Percentiles rank a stretch among this genome's conserved stretches.
Evolutionary conservation across 2,888 invertebrate species (phyloP).

Genomic region (Scaptomyza caliginosa): DNA sequence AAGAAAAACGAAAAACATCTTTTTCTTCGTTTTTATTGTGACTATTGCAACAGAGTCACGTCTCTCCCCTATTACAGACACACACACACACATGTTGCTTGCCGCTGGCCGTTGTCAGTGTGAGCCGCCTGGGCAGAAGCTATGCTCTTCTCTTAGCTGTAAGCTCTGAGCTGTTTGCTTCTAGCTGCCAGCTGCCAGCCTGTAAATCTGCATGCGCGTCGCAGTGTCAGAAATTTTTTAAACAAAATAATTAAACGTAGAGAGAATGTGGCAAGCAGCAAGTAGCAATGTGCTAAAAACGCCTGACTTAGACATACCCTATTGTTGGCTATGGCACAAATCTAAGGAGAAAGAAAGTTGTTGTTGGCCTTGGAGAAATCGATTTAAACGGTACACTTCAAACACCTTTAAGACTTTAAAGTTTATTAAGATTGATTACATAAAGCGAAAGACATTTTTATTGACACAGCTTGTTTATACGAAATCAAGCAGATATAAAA

Average conservation of each 20-base stretch:
- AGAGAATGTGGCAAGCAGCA: slow-evolving; percentile 60
- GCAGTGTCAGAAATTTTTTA: slow-evolving; percentile 78
- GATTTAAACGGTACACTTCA: not conserved
- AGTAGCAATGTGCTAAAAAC: not conserved
- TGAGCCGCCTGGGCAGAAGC: slow-evolving; percentile 36
- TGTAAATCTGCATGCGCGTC: slow-evolving; percentile 78
- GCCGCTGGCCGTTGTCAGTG: slow-evolving; percentile 71
- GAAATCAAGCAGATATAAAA: not conserved
- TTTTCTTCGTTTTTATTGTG: slow-evolving; percentile 36
- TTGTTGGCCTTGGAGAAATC: too few species aligned
- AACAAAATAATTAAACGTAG: slow-evolving; percentile 80
- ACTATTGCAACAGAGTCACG: slow-evolving; percentile 54
- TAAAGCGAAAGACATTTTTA: not conserved
- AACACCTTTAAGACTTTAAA: not conserved
- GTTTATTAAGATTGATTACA: not conserved
- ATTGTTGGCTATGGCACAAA: not conserved
- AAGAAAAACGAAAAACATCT: slow-evolving; percentile 13
- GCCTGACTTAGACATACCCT: slow-evolving; percentile 12
- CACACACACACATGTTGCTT: slow-evolving; percentile 31
- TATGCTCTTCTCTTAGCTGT: not conserved
- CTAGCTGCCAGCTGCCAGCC: slow-evolving; percentile 39
- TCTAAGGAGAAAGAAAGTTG: not conserved
- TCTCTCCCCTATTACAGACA: slow-evolving; percentile 18
- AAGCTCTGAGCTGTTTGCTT: not conserved
- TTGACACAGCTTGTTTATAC: not conserved